Base-by-base conservation (phyloP, 2,113 vertebrate genomes). In the Myanophis thanlyinensis region DNA sequence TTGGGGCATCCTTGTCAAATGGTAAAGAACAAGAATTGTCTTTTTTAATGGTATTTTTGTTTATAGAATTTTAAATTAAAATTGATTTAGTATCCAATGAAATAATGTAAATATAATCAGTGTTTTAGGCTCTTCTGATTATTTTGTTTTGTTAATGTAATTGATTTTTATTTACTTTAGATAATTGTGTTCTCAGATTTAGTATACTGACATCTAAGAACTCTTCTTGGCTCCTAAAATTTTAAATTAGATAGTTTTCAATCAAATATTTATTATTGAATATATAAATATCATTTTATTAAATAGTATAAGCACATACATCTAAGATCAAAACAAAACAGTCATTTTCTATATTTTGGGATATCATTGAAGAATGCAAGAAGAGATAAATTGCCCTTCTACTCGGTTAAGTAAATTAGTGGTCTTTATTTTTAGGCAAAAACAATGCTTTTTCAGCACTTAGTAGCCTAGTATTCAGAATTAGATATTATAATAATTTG, bases 401-500 rank as follows among this genome's bases (percentile, higher is more conserved):
- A 12, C 40, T 53, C 51, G 12, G 15, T 46, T 85, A 91, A 85
- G 44, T 85, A 84, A 35, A 90, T 52, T 49, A 44, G 47, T 22
- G 4, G 54, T 85, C 54, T 52, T 85, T 91, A 56, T 30, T 85
- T 91, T 91, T 54, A 56, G 25, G 40, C 5, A 18, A 49, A 84
- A 85, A 40, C 40, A 47, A 18, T 40, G 23, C 3, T 46, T 94
- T 92, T 92, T 13, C 12, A 89, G 11, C 86, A 51, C 87, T 67
- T 93, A 35, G 93, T 92, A 93, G 90, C 92, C 2, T 1, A 73
- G 91, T 59, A 18, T 30, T n/a, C 91, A 73, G 92, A 89, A 46
- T 86, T 49, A 94, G 93, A 93, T 54, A 91, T 88, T 87, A 35
- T 92, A 94, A 95, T 89, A 49, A 89, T n/a, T 86, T 56, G 0